A percentile compares a stretch with the other conserved stretches of the same genome.
These are phyloP conservation scores for Scelioninae gen. 2 DNA, from an alignment of 2,888 invertebrate genomes.

Conservation along the genomic window DNA sequence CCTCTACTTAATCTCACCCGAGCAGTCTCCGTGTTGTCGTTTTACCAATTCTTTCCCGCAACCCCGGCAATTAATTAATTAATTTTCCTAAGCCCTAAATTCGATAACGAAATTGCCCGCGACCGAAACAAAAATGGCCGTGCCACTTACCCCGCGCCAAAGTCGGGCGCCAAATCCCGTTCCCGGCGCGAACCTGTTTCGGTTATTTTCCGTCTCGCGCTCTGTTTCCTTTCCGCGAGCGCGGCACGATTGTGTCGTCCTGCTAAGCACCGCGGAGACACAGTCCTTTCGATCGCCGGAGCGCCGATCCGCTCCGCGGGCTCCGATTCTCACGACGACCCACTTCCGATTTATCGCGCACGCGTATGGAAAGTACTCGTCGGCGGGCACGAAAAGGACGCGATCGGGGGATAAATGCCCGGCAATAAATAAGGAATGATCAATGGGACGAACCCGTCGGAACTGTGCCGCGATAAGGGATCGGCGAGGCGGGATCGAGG, in stretches of 20 bases:
- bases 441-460: too few species aligned
- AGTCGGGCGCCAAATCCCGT: slow-evolving; percentile 58
- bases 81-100: slow-evolving; percentile 17
- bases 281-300: slow-evolving; percentile 64
- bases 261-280: slow-evolving; percentile 63
- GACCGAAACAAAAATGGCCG: slow-evolving; percentile 33
- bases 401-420: too few species aligned
- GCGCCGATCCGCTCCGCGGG: slow-evolving; percentile 65
- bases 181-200: slow-evolving; percentile 58
- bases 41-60: too few species aligned
- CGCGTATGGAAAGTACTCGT: too few species aligned
- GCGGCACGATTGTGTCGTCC: slow-evolving; percentile 60
- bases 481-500: too few species aligned
- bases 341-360: slow-evolving; percentile 62
- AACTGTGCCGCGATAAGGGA: too few species aligned
- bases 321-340: slow-evolving; percentile 64
- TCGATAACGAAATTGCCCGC: slow-evolving; percentile 28
- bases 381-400: too few species aligned
- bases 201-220: slow-evolving; percentile 63
- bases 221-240: slow-evolving; percentile 65
- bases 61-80: too few species aligned
- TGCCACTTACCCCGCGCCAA: slow-evolving; percentile 47
- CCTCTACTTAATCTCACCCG: too few species aligned
- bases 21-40: too few species aligned
- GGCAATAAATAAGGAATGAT: too few species aligned